Evolutionary conservation across 2,113 vertebrate species (phyloP).

Genomic region (Rhabdornis inornatus): DNA sequence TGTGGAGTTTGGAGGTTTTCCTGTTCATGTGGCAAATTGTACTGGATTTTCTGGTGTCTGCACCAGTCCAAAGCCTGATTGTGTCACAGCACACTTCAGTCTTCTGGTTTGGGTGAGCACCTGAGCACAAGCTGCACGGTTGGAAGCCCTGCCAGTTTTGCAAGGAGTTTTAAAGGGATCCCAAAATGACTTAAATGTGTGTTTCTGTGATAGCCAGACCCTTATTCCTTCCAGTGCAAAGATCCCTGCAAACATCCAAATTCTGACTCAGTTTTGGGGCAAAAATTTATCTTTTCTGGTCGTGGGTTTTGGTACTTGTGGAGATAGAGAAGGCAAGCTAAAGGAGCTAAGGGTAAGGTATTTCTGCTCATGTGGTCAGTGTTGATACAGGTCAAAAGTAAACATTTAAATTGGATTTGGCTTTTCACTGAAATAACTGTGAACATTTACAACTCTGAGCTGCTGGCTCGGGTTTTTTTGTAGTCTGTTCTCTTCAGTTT

Average conservation of each 20-base stretch:
- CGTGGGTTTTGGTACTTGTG: background rate
- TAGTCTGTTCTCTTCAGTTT: background rate
- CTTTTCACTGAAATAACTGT: background rate
- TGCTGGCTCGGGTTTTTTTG: background rate
- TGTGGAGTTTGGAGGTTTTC: background rate
- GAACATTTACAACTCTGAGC: background rate
- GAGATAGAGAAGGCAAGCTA: background rate
- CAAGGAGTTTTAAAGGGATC: background rate
- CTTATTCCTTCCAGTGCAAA: background rate
- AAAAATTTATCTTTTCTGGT: background rate
- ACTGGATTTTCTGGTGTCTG: background rate
- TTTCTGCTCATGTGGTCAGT: background rate
- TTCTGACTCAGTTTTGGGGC: background rate
- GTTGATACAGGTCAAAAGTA: background rate
- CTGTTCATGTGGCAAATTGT: background rate
- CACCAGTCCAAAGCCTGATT: background rate
- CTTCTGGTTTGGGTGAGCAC: background rate
- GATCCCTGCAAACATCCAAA: background rate
- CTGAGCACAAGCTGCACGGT: background rate
- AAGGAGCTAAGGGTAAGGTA: background rate
- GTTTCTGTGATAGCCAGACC: background rate
- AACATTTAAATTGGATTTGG: slow-evolving; percentile 6
- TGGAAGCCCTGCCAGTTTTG: background rate
- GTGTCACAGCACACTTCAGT: background rate
- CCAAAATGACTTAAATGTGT: background rate